Evolutionary conservation across 2,113 vertebrate species (phyloP), one percentile per base, ranked within the genome.

Genomic region (Anhinga anhinga): DNA sequence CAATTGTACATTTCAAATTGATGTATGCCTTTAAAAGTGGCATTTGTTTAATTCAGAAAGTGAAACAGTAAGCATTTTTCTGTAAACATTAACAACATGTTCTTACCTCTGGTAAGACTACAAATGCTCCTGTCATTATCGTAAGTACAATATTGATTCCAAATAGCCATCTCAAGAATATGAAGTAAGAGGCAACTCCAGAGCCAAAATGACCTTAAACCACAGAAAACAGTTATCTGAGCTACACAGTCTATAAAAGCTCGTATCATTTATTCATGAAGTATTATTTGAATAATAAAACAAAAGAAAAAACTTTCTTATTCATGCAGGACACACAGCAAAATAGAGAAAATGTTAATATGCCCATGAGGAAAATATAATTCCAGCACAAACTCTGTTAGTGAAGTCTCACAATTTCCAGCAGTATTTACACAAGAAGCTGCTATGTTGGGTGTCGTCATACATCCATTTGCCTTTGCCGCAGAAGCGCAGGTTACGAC

Each of bases 161-260:
- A 97, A 99, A 99, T 20, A 99, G 95, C 99, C 99, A 99, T 82
- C 99, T 98, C 87, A 99, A 94, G 97, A 99, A 99, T 97, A 99
- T 99, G 93, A 99, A 99, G 76, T 99, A 99, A 72, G 99, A 99
- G 10, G 99, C 99, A 32, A 99, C 99, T 2, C 99, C 99, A 2
- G 99, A 99, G 6, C 99, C 99, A 98, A 99, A 99, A 89, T 99
- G 99, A 98, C 99, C 99, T 99, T 63, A 65, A 92, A 95, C 45
- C 83, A 84, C 52, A 97, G 7, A 40, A 72, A 96, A 44, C 2
- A 88, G 47, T 69, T 70, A 36, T 34, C 63, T 92, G 53, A 88
- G 32, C 45, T 53, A 42, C 34, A 18, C 22, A 86, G 58, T 36
- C 42, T 80, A 30, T 52, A 50, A 90, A 73, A 88, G 14, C 32